Base-by-base conservation (phyloP, 1,140 invertebrate species). In the Zaprionus africanus region DNA sequence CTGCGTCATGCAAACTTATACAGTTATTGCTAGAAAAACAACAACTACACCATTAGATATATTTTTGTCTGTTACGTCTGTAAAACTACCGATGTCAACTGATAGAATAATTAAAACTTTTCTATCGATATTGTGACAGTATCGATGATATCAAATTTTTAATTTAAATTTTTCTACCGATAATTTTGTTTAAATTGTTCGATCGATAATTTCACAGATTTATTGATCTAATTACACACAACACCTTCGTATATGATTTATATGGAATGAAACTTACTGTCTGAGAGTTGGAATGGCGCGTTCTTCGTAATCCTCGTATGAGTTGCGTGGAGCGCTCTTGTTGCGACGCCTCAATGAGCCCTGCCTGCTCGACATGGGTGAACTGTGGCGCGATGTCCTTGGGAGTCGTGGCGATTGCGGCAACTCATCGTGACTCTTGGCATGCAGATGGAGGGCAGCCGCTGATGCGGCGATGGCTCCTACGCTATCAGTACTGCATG, bases 231-330 rank as follows among this genome's bases (percentile, higher is more conserved):
- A 5, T 38, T 19, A 13, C 17, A 19, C n/a, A 49, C 1, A 19
- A 19, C 2, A n/a, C 43, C 7, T 17, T 15, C 2, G 17, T 9
- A 15, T 54, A 36, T 28, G 36, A 67, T 24, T 65, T 54, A 12
- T 49, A 31, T 31, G 17, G n/a, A 34, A 51, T 34, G 34, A 7
- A 54, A 94, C 94, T 95, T 93, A 97, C 96, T 97, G 96, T 92
- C 96, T 95, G 9, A 97, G 92, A 24, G 97, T 96, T 28, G 97
- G 97, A 75, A 98, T 94, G 0, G 96, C 94, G 69, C 97, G 94
- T 83, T 98, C 97, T 88, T 98, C 97, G 87, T 98, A 97, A 46
- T 96, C 96, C 92, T 97, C 96, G 83, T 96, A 97, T 9, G 96
- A 97, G n/a, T 95, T 96, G 65, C 96, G 95, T 1, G 94, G 93